Base-by-base conservation (phyloP, 1,140 invertebrate species). In the Reticulitermes speratus region DNA sequence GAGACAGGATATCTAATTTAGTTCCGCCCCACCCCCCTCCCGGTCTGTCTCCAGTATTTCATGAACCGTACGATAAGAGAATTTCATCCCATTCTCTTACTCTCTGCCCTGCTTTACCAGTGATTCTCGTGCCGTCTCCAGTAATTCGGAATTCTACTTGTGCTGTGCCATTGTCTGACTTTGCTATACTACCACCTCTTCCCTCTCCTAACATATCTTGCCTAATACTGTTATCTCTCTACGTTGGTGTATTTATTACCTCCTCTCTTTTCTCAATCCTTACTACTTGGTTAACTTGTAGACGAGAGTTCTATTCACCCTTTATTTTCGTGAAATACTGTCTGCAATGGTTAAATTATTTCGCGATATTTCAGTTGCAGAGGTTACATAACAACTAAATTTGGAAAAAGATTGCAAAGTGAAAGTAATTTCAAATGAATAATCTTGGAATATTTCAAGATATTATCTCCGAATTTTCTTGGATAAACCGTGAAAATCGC, bases 1-100 rank as follows among this genome's bases (percentile, higher is more conserved):
- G n/a, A 65, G 65, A 30, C 65, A 25, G 65, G 65, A 75, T 75
- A 75, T 75, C 25, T 75, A 75, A 30, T 75, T 75, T 75, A 75
- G 65, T 75, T 30, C n/a, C 55, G 14, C 38, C 38, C 38, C 38
- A 38, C 38, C 38, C 38, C 38, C 38, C 65, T 14, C 25, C n/a
- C n/a, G 6, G 59, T 30, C 65, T 11, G n/a, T 75, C 65, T 30
- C 25, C 14, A 75, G 65, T 75, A 75, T 75, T n/a, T 75, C 65
- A 75, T 75, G 65, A 75, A 75, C 25, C n/a, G 8, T 14, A 30
- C 25, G 65, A 75, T 75, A 75, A 75, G 65, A 75, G 65, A 75
- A 75, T 75, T 30, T 75, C 65, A 75, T 75, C 65, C n/a, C n/a
- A 14, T 30, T 75, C 65, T 75, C 59, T n/a, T 65, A 8, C 65